These are phyloP conservation scores for Alexandromys fortis DNA, from an alignment of 2,113 vertebrate species.

Conservation along the genomic window DNA sequence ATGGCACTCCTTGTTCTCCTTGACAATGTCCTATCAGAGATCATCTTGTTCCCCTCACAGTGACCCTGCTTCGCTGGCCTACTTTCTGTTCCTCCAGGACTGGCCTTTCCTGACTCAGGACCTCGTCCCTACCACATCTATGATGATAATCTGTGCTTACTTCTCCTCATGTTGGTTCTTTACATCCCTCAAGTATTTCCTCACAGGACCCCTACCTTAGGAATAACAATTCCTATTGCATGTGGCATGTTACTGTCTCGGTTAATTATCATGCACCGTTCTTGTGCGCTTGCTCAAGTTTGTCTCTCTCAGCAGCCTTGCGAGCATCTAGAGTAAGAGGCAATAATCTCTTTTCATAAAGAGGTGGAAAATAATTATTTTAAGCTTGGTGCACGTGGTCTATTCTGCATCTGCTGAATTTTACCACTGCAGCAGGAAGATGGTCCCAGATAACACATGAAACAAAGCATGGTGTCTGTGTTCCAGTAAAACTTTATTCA, in stretches of 20 bases:
- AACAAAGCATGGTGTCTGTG: neutral
- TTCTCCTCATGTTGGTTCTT: neutral
- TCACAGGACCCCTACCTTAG: neutral
- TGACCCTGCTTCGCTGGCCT: neutral
- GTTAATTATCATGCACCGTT: neutral
- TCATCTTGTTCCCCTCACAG: neutral
- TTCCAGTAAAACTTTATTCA: conserved; percentile 33
- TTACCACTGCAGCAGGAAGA: neutral
- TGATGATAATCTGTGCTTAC: neutral
- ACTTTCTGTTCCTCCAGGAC: neutral
- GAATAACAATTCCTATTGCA: neutral
- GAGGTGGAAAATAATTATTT: conserved; percentile 5
- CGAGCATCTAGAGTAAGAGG: neutral
- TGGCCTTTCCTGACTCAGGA: neutral
- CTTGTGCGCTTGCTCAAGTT: neutral
- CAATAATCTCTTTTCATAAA: neutral
- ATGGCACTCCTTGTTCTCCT: neutral
- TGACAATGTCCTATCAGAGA: neutral
- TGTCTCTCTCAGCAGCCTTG: neutral
- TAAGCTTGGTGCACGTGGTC: neutral
- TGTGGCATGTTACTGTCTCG: neutral
- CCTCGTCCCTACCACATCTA: neutral
- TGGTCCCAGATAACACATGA: neutral
- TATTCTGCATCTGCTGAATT: neutral
- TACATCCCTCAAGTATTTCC: neutral